Evolutionary conservation across 2,888 invertebrate genomes (phyloP).

Genomic region (Stenodema calcarata): DNA sequence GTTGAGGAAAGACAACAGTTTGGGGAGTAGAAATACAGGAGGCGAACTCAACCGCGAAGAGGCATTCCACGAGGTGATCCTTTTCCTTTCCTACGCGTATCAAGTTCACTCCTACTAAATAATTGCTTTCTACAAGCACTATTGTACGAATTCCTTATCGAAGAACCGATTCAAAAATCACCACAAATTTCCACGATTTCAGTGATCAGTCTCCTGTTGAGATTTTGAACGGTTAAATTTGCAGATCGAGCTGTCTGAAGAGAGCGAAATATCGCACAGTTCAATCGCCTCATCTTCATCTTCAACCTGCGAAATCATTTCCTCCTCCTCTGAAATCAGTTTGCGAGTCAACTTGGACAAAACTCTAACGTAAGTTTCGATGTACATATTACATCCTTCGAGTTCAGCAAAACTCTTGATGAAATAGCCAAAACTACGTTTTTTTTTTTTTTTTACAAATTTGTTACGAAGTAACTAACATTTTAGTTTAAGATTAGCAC

Average conservation of each 20-base stretch:
- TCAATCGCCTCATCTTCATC: not conserved
- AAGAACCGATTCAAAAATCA: too few relatives aligned
- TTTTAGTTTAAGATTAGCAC: too few relatives aligned
- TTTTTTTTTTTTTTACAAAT: not conserved
- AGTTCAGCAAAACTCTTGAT: too few relatives aligned
- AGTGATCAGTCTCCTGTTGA: too few relatives aligned
- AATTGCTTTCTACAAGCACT: too few relatives aligned
- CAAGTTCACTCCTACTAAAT: too few relatives aligned
- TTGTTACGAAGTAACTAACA: too few relatives aligned
- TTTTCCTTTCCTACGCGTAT: too few relatives aligned
- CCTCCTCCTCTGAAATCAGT: slow-evolving; percentile 24
- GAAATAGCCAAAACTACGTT: too few relatives aligned
- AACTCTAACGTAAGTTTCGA: not conserved
- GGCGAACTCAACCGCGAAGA: not conserved
- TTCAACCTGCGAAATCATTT: not conserved
- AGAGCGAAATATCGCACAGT: not conserved
- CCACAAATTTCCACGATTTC: too few relatives aligned
- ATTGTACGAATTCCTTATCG: too few relatives aligned
- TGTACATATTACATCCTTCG: not conserved
- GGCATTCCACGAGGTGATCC: slow-evolving; percentile 9
- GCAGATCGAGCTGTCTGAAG: slow-evolving; percentile 5
- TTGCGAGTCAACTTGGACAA: slow-evolving; percentile 18
- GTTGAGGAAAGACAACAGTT: not conserved
- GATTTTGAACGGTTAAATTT: not conserved
- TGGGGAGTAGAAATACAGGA: not conserved